These are phyloP conservation scores for Phataginus tetradactyla DNA, from an alignment of 2,797 vertebrate genomes.

Conservation along the genomic window DNA sequence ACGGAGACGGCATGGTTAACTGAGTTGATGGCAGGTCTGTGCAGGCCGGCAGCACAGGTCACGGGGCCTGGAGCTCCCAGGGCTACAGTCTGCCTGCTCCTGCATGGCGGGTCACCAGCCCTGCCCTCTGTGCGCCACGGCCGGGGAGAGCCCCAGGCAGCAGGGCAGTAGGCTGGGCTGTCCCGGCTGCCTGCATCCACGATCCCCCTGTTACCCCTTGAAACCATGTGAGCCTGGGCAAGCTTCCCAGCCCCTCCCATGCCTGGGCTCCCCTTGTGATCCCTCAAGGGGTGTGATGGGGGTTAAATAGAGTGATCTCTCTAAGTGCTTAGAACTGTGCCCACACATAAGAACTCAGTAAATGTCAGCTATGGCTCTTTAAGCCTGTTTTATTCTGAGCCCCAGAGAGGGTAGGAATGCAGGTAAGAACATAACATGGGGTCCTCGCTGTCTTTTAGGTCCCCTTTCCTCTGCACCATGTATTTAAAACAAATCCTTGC, in stretches of 20 bases:
- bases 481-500: not conserved
- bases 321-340: not conserved
- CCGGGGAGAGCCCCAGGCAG: not conserved
- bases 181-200: not conserved
- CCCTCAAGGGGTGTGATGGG: rapidly evolving
- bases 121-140: rapidly evolving
- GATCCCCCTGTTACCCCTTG: not conserved
- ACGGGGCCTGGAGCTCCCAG: not conserved
- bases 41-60: not conserved
- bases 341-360: not conserved
- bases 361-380: not conserved
- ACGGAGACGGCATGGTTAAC: not conserved
- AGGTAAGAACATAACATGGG: not conserved
- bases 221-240: not conserved
- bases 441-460: not conserved
- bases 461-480: not conserved
- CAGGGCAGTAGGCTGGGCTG: not conserved
- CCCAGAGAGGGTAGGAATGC: not conserved
- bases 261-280: rapidly evolving
- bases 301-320: not conserved
- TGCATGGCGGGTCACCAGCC: not conserved
- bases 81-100: not conserved
- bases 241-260: not conserved
- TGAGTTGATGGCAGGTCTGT: not conserved
- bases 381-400: not conserved